These are phyloP conservation scores for Acanthosoma haemorrhoidale DNA, from an alignment of 2,888 invertebrate species.

Conservation along the genomic window DNA sequence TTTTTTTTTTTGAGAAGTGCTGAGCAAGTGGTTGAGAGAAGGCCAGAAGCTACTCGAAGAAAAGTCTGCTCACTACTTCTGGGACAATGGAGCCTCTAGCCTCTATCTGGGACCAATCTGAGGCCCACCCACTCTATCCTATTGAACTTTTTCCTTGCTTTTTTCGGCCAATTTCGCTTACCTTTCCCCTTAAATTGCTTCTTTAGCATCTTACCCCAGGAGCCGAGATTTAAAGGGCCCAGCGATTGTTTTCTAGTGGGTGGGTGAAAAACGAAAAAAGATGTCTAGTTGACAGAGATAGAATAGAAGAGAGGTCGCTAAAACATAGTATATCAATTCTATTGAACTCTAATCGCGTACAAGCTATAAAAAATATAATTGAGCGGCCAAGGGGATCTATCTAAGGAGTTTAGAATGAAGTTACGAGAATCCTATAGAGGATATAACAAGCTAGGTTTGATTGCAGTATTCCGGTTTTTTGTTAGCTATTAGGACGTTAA, in stretches of 20 bases:
- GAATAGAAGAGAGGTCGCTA: no score
- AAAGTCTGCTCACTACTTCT: conserved; percentile 5
- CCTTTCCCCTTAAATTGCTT: background rate
- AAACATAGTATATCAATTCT: no score
- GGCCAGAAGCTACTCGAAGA: conserved; percentile 12
- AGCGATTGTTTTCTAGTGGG: background rate
- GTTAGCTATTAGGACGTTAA: no score
- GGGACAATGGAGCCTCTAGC: conserved; percentile 11
- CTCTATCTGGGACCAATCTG: conserved; percentile 10
- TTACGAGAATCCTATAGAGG: no score
- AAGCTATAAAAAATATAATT: no score
- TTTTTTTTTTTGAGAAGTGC: background rate
- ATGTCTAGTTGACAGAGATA: no score
- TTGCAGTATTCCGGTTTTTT: no score
- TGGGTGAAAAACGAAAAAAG: no score
- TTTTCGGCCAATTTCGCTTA: conserved; percentile 13
- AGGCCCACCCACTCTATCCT: conserved; percentile 9
- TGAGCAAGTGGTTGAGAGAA: background rate
- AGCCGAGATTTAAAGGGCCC: background rate
- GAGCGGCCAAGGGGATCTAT: no score
- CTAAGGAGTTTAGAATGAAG: no score
- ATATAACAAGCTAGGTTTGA: no score
- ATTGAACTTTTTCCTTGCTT: background rate
- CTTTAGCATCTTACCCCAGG: background rate
- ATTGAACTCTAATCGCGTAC: no score